Evolutionary conservation across 1,140 invertebrate species (phyloP), one percentile per base, ranked within the genome.

Genomic region (Reticulitermes speratus): DNA sequence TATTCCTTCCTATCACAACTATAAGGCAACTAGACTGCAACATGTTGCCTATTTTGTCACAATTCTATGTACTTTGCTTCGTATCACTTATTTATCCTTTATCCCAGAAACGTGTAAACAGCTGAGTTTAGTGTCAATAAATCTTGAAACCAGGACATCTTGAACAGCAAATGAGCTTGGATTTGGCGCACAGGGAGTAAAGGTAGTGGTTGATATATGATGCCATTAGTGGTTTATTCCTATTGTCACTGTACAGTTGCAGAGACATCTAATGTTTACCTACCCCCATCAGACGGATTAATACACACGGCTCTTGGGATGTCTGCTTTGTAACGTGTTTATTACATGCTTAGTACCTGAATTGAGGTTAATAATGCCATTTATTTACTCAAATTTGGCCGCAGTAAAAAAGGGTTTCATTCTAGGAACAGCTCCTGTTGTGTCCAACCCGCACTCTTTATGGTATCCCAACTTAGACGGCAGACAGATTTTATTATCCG

Each of bases 111-210:
- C 25, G n/a, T 75, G 65, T 75, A 75, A 75, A 75, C 65, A 75
- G 65, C 65, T 75, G 65, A 30, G 65, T 75, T 65, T 75, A 75
- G 65, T 75, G 65, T 75, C 65, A 75, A 75, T 75, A 75, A 75
- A 75, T 75, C 65, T 75, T 14, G 2, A 30, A 30, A 8, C 25
- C 65, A 30, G 25, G 65, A 75, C 65, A 75, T 75, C n/a, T 75
- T 75, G 0, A 75, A 75, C 65, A 75, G 7, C 65, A 75, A 30
- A 75, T 75, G 65, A 75, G 65, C 65, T 75, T 30, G 65, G 65
- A 75, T 25, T 30, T 65, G 59, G 1, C 19, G 59, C 19, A 75
- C 16, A 16, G 16, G n/a, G 65, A 25, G n/a, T 75, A 75, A 75
- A 75, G 65, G 65, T 75, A 75, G 19, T 75, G 65, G 65, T 75